These are phyloP conservation scores for Nasonovia ribisnigri DNA, from an alignment of 2,888 invertebrate species.

Conservation along the genomic window DNA sequence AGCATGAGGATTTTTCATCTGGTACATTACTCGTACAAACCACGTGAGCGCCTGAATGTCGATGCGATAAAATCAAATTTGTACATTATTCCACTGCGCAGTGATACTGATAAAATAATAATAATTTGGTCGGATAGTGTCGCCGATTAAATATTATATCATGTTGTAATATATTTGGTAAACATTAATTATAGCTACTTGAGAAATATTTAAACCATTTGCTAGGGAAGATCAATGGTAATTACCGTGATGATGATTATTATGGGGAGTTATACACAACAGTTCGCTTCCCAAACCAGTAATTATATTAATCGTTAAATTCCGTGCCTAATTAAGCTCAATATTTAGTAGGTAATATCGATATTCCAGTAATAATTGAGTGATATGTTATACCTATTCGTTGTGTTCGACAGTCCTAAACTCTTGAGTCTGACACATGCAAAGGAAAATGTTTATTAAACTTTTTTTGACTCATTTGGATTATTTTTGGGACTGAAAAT, in stretches of 20 bases:
- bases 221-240: background rate
- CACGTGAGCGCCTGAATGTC: background rate
- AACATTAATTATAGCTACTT: background rate
- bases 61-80: background rate
- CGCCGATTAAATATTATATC: background rate
- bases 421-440: background rate
- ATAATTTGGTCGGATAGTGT: background rate
- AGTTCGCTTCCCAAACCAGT: background rate
- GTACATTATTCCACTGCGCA: background rate
- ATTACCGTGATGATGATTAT: background rate
- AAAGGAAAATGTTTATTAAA: background rate
- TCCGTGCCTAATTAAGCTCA: background rate
- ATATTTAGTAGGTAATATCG: no score
- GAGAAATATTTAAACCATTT: background rate
- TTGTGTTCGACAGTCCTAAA: background rate
- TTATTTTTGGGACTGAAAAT: background rate
- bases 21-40: background rate
- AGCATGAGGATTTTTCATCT: background rate
- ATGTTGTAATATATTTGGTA: background rate
- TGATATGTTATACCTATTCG: background rate
- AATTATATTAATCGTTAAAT: background rate
- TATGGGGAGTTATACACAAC: background rate
- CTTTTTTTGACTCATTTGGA: background rate
- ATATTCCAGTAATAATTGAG: background rate
- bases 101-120: background rate